Conservation (phyloP, 2,888 invertebrate species). For the Drosophila villosipedis region DNA sequence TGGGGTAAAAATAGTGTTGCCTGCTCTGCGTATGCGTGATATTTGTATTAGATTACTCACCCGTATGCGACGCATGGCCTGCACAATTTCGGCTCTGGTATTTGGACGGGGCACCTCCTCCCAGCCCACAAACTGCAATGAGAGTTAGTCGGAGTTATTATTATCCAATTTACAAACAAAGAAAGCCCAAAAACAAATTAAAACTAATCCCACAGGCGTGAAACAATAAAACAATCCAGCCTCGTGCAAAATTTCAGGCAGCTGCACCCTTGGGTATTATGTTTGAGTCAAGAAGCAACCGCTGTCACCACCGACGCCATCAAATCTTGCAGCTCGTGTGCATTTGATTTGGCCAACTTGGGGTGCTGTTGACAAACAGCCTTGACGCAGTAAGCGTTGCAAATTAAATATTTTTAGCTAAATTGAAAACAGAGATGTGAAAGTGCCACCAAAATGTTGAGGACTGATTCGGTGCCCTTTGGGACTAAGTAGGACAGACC, state of each 20-base stretch:
- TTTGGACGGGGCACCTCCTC: slow-evolving; percentile 98
- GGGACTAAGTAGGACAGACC: not conserved
- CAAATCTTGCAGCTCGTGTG: slow-evolving; percentile 48
- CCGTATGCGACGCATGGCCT: slow-evolving; percentile 98
- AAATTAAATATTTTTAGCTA: slow-evolving; percentile 54
- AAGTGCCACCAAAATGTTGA: not conserved
- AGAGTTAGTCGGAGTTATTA: slow-evolving; percentile 43
- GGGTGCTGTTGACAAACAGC: slow-evolving; percentile 37
- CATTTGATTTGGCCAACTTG: slow-evolving; percentile 39
- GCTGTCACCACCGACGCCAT: not conserved
- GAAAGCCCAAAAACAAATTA: slow-evolving; percentile 9
- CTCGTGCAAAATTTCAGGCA: slow-evolving; percentile 9
- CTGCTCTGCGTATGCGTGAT: slow-evolving; percentile 28
- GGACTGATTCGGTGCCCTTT: slow-evolving; percentile 43
- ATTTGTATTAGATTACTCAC: slow-evolving; percentile 87
- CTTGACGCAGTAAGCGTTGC: slow-evolving; percentile 67
- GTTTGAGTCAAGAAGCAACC: slow-evolving; percentile 6
- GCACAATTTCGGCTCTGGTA: slow-evolving; percentile 98
- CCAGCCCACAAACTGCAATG: slow-evolving; percentile 98
- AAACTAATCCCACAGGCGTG: slow-evolving; percentile 3
- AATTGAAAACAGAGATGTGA: slow-evolving; percentile 26
- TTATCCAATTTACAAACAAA: slow-evolving; percentile 29
- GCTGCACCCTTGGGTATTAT: slow-evolving; percentile 24
- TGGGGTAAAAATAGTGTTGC: not conserved
- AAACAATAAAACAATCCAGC: slow-evolving; percentile 20